Evolutionary conservation across 2,888 invertebrate species (phyloP).

Genomic region (Ethmia dodecea): DNA sequence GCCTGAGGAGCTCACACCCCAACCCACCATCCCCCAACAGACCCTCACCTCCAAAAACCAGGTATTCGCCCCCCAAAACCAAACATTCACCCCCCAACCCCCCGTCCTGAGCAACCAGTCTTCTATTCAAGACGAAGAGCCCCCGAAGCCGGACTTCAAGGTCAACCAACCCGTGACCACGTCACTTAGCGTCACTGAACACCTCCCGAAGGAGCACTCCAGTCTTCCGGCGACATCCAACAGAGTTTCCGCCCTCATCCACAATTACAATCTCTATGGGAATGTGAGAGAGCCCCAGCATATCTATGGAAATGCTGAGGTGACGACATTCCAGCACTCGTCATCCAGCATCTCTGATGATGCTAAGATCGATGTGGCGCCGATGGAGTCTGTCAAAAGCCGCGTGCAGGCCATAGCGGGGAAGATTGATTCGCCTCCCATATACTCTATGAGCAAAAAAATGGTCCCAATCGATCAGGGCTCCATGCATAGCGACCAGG

Average conservation of each 20-base stretch:
- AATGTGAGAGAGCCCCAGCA: conserved; percentile 64
- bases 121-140: conserved; percentile 48
- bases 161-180: conserved; percentile 71
- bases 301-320: conserved; percentile 65
- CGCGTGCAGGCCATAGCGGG: conserved; percentile 62
- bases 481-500: conserved; percentile 48
- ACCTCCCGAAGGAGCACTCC: conserved; percentile 53
- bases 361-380: conserved; percentile 53
- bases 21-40: conserved; percentile 8
- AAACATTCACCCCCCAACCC: conserved; percentile 21
- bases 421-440: conserved; percentile 56
- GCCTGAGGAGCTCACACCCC: conserved; percentile 13
- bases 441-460: conserved; percentile 68
- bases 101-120: conserved; percentile 41
- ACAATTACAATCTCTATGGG: conserved; percentile 67
- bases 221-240: conserved; percentile 59
- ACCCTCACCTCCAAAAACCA: conserved; percentile 31
- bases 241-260: conserved; percentile 63
- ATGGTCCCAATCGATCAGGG: conserved; percentile 54
- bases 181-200: conserved; percentile 31
- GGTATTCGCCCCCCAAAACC: conserved; percentile 28
- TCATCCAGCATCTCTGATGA: conserved; percentile 47
- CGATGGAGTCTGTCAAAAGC: conserved; percentile 63
- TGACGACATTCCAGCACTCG: conserved; percentile 41
- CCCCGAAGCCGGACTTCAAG: conserved; percentile 62